Conservation (phyloP, 2,113 vertebrate genomes). For the Halichoerus grypus region DNA sequence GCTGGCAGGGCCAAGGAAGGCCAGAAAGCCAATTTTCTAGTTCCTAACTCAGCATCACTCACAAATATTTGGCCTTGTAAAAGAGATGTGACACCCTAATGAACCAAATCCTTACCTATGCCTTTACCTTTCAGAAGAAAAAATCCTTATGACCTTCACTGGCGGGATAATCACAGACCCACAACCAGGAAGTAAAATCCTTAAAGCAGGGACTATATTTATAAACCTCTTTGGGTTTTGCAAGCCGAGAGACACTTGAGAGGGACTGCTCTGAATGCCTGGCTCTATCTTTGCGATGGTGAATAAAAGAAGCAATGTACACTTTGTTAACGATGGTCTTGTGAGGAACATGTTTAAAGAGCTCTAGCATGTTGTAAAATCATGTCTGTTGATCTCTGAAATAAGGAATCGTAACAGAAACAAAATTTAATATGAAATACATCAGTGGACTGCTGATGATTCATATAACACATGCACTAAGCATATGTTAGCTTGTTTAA, state of each 20-base stretch:
- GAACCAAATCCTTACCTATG: not conserved
- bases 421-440: conserved; percentile 38
- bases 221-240: not conserved
- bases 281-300: not conserved
- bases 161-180: not conserved
- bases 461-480: not conserved
- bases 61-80: not conserved
- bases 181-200: not conserved
- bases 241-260: not conserved
- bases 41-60: not conserved
- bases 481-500: not conserved
- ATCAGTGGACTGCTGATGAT: conserved; percentile 15
- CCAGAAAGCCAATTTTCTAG: not conserved
- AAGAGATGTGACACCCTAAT: not conserved
- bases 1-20: not conserved
- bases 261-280: not conserved
- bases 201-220: not conserved
- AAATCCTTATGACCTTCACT: not conserved
- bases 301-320: not conserved
- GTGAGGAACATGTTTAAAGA: not conserved
- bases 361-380: not conserved
- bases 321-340: not conserved
- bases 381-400: not conserved
- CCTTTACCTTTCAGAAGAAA: not conserved
- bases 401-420: conserved; percentile 35